Evolutionary conservation across 1,140 invertebrate genomes (phyloP), one percentile per base, ranked within the genome.

Genomic region (Forficula auricularia): DNA sequence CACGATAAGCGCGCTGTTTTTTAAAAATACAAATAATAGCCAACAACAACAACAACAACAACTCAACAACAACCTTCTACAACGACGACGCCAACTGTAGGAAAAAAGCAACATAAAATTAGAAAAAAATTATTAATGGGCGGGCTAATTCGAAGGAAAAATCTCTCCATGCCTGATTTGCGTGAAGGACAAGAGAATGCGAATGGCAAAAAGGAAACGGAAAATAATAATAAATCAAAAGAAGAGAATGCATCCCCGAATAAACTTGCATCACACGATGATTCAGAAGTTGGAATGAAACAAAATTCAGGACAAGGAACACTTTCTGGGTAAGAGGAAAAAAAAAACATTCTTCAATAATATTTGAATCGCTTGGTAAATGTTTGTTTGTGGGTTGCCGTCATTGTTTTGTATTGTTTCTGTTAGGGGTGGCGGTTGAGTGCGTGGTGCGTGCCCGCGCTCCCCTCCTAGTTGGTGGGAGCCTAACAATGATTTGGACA

Each of bases 51-150:
- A 27, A 27, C 10, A 80, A 81, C 52, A 67, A 67, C 33, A 63
- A 73, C 1, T 65, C 68, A 0, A 71, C 58, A 75, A 6, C 70
- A 70, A 0, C 71, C 75, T 2, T 67, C 72, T 20, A 59, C 65
- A 45, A 55, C 64, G 10, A 60, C 70, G 0, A 56, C 63, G 0
- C 43, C 37, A 52, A 54, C 19, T 52, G 53, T 38, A 32, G 75
- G 75, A 12, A 89, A 89, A 54, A 91, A 90, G 50, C 86, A 90
- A 56, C 86, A 90, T 55, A 88, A 87, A 62, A 86, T 91, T 33
- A 63, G 85, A 19, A 68, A 85, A 55, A 90, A 89, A 60, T 53
- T 90, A 1, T 54, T 91, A 1, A 88, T 90, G 84, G 85, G 86
- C 18, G 85, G 84, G 1, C 64, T 90, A 40, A 88, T 90, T 22